These are phyloP conservation scores for Busseola fusca DNA, from an alignment of 2,888 invertebrate genomes.

Conservation along the genomic window DNA sequence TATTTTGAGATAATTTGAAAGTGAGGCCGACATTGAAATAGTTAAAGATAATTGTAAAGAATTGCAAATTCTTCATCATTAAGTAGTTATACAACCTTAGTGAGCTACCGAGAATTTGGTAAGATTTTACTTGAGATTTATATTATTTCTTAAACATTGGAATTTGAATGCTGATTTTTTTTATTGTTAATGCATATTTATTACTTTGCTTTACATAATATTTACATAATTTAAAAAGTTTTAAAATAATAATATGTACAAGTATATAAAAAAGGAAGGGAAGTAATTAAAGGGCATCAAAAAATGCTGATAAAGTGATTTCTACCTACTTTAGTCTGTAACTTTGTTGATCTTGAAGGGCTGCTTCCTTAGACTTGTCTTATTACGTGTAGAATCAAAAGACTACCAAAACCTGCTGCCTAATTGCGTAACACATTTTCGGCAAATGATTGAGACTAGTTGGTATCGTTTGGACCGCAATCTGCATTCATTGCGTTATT, in stretches of 20 bases:
- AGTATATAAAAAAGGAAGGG: no score
- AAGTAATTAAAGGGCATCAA: no score
- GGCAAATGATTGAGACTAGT: no score
- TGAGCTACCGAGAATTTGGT: constrained; percentile 26
- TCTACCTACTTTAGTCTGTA: not conserved
- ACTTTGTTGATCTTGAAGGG: not conserved
- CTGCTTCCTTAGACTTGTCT: not conserved
- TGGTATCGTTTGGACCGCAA: no score
- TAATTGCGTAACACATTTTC: no score
- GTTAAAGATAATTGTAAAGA: constrained; percentile 39
- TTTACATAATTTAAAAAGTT: no score
- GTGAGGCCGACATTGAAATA: constrained; percentile 52
- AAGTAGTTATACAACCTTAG: constrained; percentile 33
- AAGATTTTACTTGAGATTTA: constrained; percentile 23
- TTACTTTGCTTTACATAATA: no score
- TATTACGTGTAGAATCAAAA: not conserved
- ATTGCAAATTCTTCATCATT: constrained; percentile 47
- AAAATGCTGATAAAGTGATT: no score
- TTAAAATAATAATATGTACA: no score
- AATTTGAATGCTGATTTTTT: not conserved
- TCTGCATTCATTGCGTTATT: no score
- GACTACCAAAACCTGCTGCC: no score
- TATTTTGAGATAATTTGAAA: constrained; percentile 47
- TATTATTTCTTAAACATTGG: constrained; percentile 12
- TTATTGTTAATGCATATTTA: no score